Evolutionary conservation across 2,888 invertebrate genomes (phyloP), one percentile per base, ranked within the genome.

Genomic region (Agrilus mali): DNA sequence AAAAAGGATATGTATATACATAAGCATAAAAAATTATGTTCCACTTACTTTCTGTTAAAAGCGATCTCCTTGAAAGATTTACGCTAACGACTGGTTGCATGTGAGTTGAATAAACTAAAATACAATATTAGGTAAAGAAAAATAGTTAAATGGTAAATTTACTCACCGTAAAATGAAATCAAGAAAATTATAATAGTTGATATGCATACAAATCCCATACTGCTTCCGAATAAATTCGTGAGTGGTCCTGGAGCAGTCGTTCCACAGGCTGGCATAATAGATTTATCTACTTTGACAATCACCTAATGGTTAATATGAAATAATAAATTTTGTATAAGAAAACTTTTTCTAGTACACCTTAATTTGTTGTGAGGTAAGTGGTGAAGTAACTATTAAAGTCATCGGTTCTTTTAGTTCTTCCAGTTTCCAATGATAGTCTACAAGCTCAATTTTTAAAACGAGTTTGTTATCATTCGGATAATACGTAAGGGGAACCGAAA

Each of bases 391-490:
- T 17, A 55, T 46, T 8, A 66, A 51, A 41, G 58, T 61, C 59
- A 67, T 60, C 3, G 61, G 58, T 40, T 65, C 61, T 31, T 56
- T 56, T 38, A 61, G 51, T 46, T 60, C 59, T 13, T 61, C 60
- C 37, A 65, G 53, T 50, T 65, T 61, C 63, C 65, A 64, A 49
- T 66, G 64, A 39, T 63, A 66, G 49, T 66, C 66, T 32, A 66
- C 48, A 15, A 67, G 47, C 38, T 55, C 55, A 36, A 68, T 52
- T 45, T 58, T 45, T 46, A 55, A 62, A 34, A 50, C 56, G 40
- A 52, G 51, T 14, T 50, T 43, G 38, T 52, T 57, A 14, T 50
- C 46, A 15, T 59, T 54, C 8, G 53, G 45, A 4, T 49, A 45
- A 39, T 49, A 53, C 8, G 55, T 52, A 31, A 52, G 47, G 39